Conservation (phyloP, 2,113 vertebrate species). For the Mustelus asterias region DNA sequence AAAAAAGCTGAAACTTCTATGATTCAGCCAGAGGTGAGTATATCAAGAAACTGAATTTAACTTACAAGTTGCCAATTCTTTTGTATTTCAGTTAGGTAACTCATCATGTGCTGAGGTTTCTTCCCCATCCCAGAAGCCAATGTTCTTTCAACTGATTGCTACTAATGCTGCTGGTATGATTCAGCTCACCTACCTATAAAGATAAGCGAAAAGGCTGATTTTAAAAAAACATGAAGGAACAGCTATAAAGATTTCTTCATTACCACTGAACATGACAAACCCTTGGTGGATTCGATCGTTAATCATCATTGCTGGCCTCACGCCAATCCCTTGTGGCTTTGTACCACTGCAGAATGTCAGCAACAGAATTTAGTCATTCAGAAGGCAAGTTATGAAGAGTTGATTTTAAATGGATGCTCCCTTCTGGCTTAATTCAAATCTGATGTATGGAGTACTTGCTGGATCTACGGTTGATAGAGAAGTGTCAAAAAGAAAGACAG, state of each 20-base stretch:
- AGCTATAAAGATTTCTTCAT: not conserved
- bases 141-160: not conserved
- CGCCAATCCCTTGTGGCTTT: not conserved
- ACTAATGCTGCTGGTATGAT: not conserved
- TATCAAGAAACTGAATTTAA: not conserved
- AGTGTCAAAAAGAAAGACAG: not conserved
- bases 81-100: not conserved
- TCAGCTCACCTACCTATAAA: not conserved
- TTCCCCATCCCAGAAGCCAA: not conserved
- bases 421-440: not conserved
- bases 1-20: not conserved
- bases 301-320: slow-evolving; percentile 11
- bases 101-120: not conserved
- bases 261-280: slow-evolving; percentile 25
- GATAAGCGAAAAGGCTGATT: not conserved
- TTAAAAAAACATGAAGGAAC: not conserved
- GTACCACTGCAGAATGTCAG: slow-evolving; percentile 15
- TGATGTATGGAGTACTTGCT: not conserved
- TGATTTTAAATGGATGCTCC: not conserved
- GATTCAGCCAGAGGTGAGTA: not conserved
- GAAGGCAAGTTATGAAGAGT: not conserved
- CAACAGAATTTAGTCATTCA: not conserved
- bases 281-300: not conserved
- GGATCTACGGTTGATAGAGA: not conserved
- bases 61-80: not conserved